Conservation (phyloP, 2,888 invertebrate genomes). For the Agrotis exclamationis region DNA sequence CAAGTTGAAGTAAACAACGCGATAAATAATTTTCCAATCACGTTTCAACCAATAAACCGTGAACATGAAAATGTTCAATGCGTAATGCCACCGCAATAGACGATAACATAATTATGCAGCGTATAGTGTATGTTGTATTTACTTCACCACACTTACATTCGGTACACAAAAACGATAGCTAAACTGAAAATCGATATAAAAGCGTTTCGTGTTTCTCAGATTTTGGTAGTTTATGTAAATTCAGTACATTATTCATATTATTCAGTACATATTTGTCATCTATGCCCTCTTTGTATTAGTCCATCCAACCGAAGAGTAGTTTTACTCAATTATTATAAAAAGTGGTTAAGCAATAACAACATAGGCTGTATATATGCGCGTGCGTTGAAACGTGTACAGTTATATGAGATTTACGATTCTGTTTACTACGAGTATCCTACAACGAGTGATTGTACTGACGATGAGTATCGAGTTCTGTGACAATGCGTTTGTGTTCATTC, state of each 20-base stretch:
- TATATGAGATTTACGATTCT: slow-evolving; percentile 62
- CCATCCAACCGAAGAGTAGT: no score
- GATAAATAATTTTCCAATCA: slow-evolving; percentile 59
- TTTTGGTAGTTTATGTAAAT: not conserved
- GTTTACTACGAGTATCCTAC: slow-evolving; percentile 61
- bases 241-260: no score
- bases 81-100: slow-evolving; percentile 35
- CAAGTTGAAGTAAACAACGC: slow-evolving; percentile 44
- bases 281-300: no score
- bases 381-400: slow-evolving; percentile 54
- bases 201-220: no score
- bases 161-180: no score
- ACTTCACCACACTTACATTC: not conserved
- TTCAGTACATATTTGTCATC: no score
- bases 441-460: slow-evolving; percentile 44
- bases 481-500: slow-evolving; percentile 50
- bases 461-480: slow-evolving; percentile 34
- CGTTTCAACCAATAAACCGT: slow-evolving; percentile 50
- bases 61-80: slow-evolving; percentile 52
- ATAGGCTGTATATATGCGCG: slow-evolving; percentile 25
- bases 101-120: slow-evolving; percentile 7
- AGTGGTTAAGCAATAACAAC: not conserved
- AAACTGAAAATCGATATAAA: no score
- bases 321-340: no score
- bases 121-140: not conserved